These are phyloP conservation scores for Ciconia stormi DNA, from an alignment of 2,113 vertebrate genomes.

Conservation along the genomic window DNA sequence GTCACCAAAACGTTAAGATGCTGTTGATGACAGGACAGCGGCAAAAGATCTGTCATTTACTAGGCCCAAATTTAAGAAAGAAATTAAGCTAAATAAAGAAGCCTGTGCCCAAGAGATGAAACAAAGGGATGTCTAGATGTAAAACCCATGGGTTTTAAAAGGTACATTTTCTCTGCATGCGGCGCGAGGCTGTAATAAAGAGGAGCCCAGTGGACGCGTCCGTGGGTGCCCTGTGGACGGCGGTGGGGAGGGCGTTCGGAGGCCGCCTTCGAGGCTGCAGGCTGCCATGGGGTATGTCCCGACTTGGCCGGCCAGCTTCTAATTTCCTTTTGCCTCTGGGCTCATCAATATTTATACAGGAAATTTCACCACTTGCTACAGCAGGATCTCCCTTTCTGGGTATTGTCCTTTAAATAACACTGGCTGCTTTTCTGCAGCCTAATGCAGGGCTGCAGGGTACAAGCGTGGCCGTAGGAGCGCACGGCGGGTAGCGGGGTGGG, in stretches of 20 bases:
- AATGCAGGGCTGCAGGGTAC: fast-evolving
- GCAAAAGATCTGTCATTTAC: not conserved
- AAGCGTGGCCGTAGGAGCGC: fast-evolving
- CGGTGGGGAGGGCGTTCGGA: fast-evolving
- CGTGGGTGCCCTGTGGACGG: not conserved
- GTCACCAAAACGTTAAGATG: not conserved
- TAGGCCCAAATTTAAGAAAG: not conserved
- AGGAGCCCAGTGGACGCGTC: not conserved
- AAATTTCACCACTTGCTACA: not conserved
- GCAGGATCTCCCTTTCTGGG: not conserved
- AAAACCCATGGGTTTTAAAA: fast-evolving
- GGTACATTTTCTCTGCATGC: fast-evolving
- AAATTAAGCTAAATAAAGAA: not conserved
- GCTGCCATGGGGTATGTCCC: fast-evolving
- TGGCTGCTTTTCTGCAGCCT: not conserved
- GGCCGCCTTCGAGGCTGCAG: fast-evolving
- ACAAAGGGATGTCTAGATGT: not conserved
- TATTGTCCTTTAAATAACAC: not conserved
- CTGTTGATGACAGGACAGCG: not conserved
- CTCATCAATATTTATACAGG: not conserved
- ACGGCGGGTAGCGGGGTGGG: fast-evolving
- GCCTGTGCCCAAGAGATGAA: not conserved
- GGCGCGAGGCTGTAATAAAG: not conserved
- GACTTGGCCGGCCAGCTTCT: fast-evolving
- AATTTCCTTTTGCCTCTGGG: not conserved